Percentiles rank a stretch among this genome's conserved stretches.
phyloP scores from a whole-genome alignment of 1,140 invertebrate species.

The Lineus longissimus region DNA sequence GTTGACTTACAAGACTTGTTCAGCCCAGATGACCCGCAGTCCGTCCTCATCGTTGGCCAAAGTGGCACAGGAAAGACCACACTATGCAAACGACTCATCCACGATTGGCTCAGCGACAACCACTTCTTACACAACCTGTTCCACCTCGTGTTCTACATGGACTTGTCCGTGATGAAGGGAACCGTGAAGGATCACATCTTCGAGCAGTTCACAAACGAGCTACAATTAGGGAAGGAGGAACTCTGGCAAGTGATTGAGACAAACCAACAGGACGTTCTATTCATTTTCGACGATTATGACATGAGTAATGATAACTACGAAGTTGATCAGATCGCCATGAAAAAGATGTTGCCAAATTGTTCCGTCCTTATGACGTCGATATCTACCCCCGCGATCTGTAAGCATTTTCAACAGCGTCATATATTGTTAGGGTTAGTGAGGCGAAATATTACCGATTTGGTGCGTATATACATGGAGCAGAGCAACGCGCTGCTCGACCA shows the following conservation, averaged over 20 bases:
- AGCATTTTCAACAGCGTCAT: neutral
- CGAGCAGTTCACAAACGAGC: conserved; percentile 21
- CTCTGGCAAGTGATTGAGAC: conserved; percentile 31
- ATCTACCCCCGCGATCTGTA: neutral
- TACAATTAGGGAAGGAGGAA: conserved; percentile 25
- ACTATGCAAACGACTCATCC: conserved; percentile 29
- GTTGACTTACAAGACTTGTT: too few relatives aligned
- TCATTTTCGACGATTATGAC: conserved; percentile 38
- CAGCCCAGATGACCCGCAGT: too few relatives aligned
- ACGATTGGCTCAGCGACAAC: conserved; percentile 30
- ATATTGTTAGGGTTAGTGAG: neutral
- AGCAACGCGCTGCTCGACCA: neutral
- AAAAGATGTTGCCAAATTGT: neutral
- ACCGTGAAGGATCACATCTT: conserved; percentile 22
- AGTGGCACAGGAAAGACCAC: conserved; percentile 38
- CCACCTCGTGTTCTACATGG: conserved; percentile 26
- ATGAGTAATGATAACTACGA: neutral
- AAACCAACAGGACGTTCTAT: conserved; percentile 24
- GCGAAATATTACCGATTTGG: neutral
- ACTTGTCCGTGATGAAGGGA: conserved; percentile 22
- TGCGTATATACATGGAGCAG: neutral
- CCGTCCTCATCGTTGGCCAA: conserved; percentile 23
- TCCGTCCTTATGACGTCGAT: neutral
- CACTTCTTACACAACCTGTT: conserved; percentile 29
- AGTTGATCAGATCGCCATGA: neutral